Evolutionary conservation across 2,888 invertebrate genomes (phyloP), one percentile per base, ranked within the genome.

Genomic region (Pecten maximus): DNA sequence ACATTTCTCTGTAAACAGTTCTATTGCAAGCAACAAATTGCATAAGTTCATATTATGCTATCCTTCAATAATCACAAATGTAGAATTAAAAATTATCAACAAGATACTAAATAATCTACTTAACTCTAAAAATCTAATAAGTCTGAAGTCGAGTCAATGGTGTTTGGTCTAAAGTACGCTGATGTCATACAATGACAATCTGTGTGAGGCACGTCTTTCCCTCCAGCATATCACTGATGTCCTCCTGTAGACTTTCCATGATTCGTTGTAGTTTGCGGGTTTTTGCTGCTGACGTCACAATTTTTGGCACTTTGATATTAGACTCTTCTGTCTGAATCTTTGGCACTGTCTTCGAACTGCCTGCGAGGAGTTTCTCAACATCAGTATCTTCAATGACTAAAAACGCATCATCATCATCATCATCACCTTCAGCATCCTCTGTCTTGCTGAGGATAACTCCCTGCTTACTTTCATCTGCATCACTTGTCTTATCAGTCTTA

Each of bases 191-290:
- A 91, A 96, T 94, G 89, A 96, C 95, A 50, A 95, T 94, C 40
- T 94, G 93, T 19, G 95, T 94, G 86, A 93, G 91, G 91, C 95
- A 95, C 54, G 94, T 93, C 15, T 90, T 90, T 10, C 94, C 93
- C 39, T 92, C 93, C 40, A 95, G 89, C 89, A 94, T 94, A 4
- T 93, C 90, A 88, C 93, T 92, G 86, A 95, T 93, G 74, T 94
- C 94, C 54, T 93, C 89, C 91, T 96, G 94, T 39, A 95, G 93
- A 8, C 89, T 92, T 16, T 95, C 95, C 90, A 95, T 93, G n/a
- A 94, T 94, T 88, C 95, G 92, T 88, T 94, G 95, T 90, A 94
- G 93, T 90, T 95, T 95, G n/a, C 95, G 91, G 2, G 94, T 94
- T 88, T 92, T 93, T 35, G 93, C 89, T 92, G 91, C 89, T 91